Conservation (phyloP, 92 coral and sea anemone species). For the Porites lobata region DNA sequence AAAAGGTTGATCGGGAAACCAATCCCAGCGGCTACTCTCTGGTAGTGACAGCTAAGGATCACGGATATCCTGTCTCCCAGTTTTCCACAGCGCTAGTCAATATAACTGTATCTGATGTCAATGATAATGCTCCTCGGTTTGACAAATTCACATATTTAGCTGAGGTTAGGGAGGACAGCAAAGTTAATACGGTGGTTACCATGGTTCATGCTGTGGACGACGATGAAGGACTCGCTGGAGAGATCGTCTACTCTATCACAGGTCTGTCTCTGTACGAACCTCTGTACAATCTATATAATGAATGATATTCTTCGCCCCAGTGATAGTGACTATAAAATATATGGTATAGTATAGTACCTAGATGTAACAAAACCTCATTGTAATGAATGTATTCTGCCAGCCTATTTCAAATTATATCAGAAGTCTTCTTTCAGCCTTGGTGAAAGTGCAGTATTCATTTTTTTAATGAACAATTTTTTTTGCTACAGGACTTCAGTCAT, state of each 20-base stretch:
- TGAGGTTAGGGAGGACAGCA: slow-evolving; percentile 80
- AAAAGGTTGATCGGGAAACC: slow-evolving; percentile 89
- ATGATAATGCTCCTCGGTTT: slow-evolving; percentile 92
- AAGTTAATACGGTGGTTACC: slow-evolving; percentile 67
- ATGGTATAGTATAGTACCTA: no score
- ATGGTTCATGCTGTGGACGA: slow-evolving; percentile 86
- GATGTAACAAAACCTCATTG: no score
- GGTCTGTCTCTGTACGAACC: slow-evolving; percentile 53
- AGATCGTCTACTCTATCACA: slow-evolving; percentile 78
- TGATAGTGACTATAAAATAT: no score
- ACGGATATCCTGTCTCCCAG: slow-evolving; percentile 89
- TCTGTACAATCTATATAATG: background rate
- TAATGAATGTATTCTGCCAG: no score
- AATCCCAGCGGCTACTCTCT: slow-evolving; percentile 87
- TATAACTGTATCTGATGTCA: slow-evolving; percentile 89
- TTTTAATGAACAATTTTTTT: no score
- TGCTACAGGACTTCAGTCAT: no score
- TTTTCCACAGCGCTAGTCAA: slow-evolving; percentile 82
- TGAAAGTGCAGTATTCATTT: no score
- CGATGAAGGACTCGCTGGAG: slow-evolving; percentile 93
- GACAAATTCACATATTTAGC: slow-evolving; percentile 89
- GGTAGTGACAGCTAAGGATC: slow-evolving; percentile 86
- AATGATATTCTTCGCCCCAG: no score
- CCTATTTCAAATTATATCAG: no score
- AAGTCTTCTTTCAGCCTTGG: no score